Conservation (phyloP, 2,797 vertebrate species). For the Alectoris magna region DNA sequence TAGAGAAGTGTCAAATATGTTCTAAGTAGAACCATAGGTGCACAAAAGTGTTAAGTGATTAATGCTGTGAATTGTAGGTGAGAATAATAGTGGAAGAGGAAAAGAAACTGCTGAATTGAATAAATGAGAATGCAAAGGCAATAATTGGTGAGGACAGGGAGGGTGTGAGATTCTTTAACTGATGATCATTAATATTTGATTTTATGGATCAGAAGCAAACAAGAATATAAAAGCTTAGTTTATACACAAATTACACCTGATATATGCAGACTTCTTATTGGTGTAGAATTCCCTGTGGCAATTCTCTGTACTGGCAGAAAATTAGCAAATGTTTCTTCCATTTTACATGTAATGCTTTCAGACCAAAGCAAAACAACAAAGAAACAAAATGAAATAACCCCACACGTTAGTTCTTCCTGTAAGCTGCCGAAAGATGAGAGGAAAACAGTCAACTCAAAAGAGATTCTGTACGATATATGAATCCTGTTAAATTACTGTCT, state of each 20-base stretch:
- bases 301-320: background rate
- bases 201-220: background rate
- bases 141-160: background rate
- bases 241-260: background rate
- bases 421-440: background rate
- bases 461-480: background rate
- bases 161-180: rapidly evolving
- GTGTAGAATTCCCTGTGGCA: background rate
- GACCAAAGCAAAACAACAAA: background rate
- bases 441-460: background rate
- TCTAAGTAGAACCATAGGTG: background rate
- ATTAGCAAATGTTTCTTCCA: background rate
- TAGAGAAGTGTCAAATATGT: background rate
- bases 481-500: background rate
- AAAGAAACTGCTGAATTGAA: background rate
- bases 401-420: background rate
- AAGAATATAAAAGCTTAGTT: background rate
- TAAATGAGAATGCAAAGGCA: background rate
- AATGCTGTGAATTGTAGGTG: background rate
- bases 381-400: background rate
- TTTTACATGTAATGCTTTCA: background rate
- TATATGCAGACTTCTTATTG: background rate
- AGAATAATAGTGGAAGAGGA: background rate
- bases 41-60: background rate
- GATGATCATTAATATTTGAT: background rate